These are phyloP conservation scores for Sebastes itinus DNA, from an alignment of 2,797 vertebrate genomes.

Conservation along the genomic window DNA sequence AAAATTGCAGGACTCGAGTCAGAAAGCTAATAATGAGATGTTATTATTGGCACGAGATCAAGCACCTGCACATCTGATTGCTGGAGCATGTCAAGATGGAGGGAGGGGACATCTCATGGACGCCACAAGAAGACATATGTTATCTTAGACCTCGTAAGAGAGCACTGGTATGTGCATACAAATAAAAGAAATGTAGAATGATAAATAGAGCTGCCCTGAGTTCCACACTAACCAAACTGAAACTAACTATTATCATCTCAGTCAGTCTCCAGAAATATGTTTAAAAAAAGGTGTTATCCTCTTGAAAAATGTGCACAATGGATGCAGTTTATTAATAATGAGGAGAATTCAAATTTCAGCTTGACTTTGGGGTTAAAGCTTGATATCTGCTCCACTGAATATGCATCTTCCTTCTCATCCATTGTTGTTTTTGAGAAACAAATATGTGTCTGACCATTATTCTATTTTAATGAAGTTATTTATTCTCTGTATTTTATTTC, in stretches of 20 bases:
- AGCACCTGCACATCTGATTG: not conserved
- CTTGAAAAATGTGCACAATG: not conserved
- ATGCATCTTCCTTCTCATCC: not conserved
- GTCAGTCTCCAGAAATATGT: not conserved
- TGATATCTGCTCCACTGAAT: not conserved
- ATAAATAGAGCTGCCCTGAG: not conserved
- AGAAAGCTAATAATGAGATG: not conserved
- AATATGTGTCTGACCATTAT: not conserved
- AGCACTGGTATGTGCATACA: not conserved
- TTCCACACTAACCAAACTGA: not conserved
- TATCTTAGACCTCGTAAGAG: not conserved
- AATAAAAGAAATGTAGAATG: no score
- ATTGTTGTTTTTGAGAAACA: not conserved
- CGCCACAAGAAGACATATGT: not conserved
- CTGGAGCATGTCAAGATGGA: not conserved
- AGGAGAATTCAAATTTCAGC: not conserved
- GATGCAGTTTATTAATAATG: not conserved
- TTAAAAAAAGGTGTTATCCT: not conserved
- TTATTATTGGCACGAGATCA: not conserved
- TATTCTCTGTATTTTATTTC: not conserved
- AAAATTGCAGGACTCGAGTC: not conserved
- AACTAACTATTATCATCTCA: not conserved
- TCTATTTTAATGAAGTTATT: not conserved
- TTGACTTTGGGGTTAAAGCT: not conserved
- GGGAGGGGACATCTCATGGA: not conserved